A percentile compares a stretch with the other conserved stretches of the same genome.
Conservation (phyloP, 1,140 invertebrate species). For the Scaptodrosophila lebanonensis region DNA sequence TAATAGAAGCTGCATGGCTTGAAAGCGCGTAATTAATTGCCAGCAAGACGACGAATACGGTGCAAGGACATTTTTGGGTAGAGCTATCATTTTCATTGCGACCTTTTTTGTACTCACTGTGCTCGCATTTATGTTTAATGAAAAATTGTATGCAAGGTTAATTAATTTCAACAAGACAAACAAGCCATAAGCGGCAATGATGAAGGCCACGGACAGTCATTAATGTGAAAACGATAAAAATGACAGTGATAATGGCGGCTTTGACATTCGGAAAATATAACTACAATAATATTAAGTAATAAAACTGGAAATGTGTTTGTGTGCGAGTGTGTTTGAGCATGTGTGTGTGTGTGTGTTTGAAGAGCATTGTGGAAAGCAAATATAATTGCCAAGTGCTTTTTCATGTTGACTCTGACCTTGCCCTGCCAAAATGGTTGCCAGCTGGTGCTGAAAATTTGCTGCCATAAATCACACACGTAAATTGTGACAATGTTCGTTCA, state of each 20-base stretch:
- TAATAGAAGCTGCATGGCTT: too few species aligned
- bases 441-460: constrained; percentile 50
- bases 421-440: constrained; percentile 29
- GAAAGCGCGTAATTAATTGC: constrained; percentile 25
- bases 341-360: too few species aligned
- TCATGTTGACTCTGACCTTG: constrained; percentile 39
- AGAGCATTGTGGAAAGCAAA: constrained; percentile 32
- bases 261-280: constrained; percentile 50
- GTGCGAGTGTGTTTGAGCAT: too few species aligned
- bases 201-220: too few species aligned
- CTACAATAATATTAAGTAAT: constrained; percentile 47
- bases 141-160: constrained; percentile 49
- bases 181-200: constrained; percentile 1
- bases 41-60: too few species aligned
- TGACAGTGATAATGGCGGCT: constrained; percentile 17
- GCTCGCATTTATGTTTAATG: constrained; percentile 50
- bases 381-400: constrained; percentile 52
- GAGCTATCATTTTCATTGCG: too few species aligned
- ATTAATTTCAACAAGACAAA: constrained; percentile 49
- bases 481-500: constrained; percentile 51
- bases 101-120: constrained; percentile 20
- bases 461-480: constrained; percentile 52
- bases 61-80: constrained; percentile 1
- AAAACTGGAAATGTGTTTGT: constrained; percentile 24
- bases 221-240: too few species aligned